phyloP scores from a whole-genome alignment of 2,113 vertebrate genomes.

The Cyanistes caeruleus region DNA sequence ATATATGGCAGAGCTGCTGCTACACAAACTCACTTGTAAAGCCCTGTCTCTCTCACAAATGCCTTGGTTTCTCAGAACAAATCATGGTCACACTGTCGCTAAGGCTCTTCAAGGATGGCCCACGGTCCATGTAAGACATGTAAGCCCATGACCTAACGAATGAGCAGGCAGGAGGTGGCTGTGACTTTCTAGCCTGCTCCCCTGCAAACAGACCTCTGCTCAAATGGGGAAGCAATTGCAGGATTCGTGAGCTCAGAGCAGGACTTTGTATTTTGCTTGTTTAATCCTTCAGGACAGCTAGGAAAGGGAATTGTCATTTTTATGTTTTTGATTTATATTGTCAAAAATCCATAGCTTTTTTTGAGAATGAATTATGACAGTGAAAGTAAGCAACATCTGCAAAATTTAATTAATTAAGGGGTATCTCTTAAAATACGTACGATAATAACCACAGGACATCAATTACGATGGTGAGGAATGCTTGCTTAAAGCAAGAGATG shows the following conservation, averaged over 20 bases:
- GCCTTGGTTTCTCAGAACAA: not conserved
- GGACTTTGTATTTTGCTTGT: not conserved
- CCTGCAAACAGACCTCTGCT: not conserved
- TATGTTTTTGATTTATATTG: not conserved
- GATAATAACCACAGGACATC: not conserved
- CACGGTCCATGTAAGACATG: rapidly evolving
- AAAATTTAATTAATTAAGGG: not conserved
- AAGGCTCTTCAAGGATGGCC: not conserved
- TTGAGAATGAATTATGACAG: not conserved
- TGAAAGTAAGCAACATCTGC: not conserved
- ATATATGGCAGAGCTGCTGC: not conserved
- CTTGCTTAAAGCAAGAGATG: not conserved
- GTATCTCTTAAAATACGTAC: not conserved
- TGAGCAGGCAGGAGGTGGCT: not conserved
- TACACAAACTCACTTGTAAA: not conserved
- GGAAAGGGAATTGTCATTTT: not conserved
- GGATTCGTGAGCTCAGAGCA: not conserved
- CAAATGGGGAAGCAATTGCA: not conserved
- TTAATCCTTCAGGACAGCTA: not conserved
- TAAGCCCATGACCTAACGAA: not conserved
- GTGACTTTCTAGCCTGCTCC: not conserved
- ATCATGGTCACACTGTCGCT: not conserved
- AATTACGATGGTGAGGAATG: not conserved
- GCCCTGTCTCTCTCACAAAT: not conserved
- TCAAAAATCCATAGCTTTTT: not conserved